Base-by-base conservation (phyloP, 2,888 invertebrate genomes). In the Masnerella sp. region DNA sequence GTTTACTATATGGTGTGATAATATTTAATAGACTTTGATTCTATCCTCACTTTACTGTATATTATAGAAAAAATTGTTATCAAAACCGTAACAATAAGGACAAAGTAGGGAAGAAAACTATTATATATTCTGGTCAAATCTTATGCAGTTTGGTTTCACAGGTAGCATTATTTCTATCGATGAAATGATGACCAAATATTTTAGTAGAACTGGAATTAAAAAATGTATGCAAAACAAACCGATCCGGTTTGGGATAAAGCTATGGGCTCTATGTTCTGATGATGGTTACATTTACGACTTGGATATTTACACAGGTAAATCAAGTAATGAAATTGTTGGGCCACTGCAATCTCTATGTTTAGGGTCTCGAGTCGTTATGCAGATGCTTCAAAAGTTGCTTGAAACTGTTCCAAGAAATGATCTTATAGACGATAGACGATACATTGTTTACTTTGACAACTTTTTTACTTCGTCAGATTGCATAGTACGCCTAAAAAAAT, bases 211-310 rank as follows among this genome's bases (percentile, higher is more conserved):
- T 4, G 34, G 22, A 14, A n/a, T 78, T 14, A 75, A 78, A 59
- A 74, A 78, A 42, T 78, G 71, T 32, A 76, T 78, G 7, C 34
- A 49, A 56, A 59, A 59, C 34, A 78, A 78, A 62, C 71, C 75
- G 8, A 62, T 42, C n/a, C 42, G 75, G 25, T 75, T 69, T 43
- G 76, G 74, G 2, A 17, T 76, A 1, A 76, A 76, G 71, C 45
- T 74, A 59, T 78, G 75, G 75, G 65, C 47, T 5, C n/a, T 75
- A 2, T 75, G 64, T 65, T 68, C 65, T 14, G 43, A 59, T 5
- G 49, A 69, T 58, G 74, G 76, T 7, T 78, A 43, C 56, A 30
- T 75, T 30, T 59, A 74, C 8, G 42, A 75, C 51, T 58, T 65
- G 2, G 71, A 76, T 42, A 43, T 74, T 22, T 77, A 77, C 34